Evolutionary conservation across 2,888 invertebrate species (phyloP), one percentile per base, ranked within the genome.

Genomic region (Drosophila emarginata): DNA sequence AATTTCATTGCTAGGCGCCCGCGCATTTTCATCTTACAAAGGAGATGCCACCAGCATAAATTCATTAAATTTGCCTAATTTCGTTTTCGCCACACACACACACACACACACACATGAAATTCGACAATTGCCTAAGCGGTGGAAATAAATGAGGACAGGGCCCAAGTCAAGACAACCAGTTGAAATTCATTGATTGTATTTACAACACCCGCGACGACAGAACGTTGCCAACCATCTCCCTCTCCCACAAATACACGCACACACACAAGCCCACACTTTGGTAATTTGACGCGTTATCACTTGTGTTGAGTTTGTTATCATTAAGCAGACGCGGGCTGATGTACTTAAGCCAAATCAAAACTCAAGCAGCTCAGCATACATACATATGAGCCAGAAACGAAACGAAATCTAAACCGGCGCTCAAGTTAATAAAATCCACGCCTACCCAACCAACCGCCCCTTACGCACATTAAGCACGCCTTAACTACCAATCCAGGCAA

Each of bases 131-230:
- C 56, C 58, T 67, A 52, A 45, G 57, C 61, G 68, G 53, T 72
- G 71, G 59, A 63, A 66, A 70, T 64, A 70, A 75, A 76, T 76
- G 74, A 56, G 69, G 67, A 67, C 57, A 32, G 63, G 59, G 70
- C 54, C 36, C 18, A 59, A 59, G 70, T 65, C 74, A 80, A 77
- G 87, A 63, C 83, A 84, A 87, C 83, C 87, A 80, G 88, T 84
- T 88, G 84, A 88, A 88, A 88, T 88, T 85, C 85, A 87, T 88
- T 85, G 88, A 85, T 89, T 88, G 84, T 88, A 85, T 87, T 87
- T 84, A 86, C 88, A 82, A 67, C 82, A 76, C 87, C 82, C 86
- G 68, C 76, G 82, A 76, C 72, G 67, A n/a, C 64, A 67, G 54
- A 21, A 9, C 5, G 18, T 1, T 32, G 32, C 32, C 32, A 32